Conservation (phyloP, 37 sponge, comb jelly and placozoan species). For the Theonella swinhoei region DNA sequence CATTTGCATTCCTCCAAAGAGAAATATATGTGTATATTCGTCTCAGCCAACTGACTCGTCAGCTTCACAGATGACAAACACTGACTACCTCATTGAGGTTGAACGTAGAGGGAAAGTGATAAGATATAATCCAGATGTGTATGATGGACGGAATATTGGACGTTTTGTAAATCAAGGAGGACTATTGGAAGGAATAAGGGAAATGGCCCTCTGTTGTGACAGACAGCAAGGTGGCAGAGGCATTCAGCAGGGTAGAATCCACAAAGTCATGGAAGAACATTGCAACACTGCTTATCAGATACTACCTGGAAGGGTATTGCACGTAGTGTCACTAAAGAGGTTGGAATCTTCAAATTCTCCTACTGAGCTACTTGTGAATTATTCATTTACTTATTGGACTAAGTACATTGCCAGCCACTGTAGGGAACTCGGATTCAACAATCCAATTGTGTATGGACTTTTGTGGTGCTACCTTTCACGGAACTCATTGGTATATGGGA, state of each 20-base stretch:
- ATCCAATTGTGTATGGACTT: not conserved
- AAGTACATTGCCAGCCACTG: not conserved
- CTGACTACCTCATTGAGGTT: not conserved
- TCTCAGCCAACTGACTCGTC: not conserved
- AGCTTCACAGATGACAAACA: not conserved
- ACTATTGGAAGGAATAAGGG: not conserved
- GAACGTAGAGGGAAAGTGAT: not conserved
- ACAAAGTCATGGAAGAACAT: not conserved
- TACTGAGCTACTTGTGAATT: not conserved
- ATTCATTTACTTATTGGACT: not conserved
- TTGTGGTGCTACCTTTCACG: not conserved
- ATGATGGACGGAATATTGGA: slow-evolving; percentile 1
- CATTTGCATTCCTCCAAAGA: not conserved
- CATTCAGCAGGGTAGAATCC: not conserved
- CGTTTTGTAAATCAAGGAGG: slow-evolving; percentile 5
- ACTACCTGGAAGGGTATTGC: not conserved
- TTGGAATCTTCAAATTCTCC: not conserved
- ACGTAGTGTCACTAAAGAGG: not conserved
- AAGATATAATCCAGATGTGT: not conserved
- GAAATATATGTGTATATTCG: not conserved
- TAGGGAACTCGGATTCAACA: not conserved
- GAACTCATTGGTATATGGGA: not conserved
- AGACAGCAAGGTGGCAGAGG: not conserved
- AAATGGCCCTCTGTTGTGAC: not conserved
- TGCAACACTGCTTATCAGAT: not conserved